phyloP scores from a whole-genome alignment of 2,888 invertebrate genomes.

The Calameuta idolon region DNA sequence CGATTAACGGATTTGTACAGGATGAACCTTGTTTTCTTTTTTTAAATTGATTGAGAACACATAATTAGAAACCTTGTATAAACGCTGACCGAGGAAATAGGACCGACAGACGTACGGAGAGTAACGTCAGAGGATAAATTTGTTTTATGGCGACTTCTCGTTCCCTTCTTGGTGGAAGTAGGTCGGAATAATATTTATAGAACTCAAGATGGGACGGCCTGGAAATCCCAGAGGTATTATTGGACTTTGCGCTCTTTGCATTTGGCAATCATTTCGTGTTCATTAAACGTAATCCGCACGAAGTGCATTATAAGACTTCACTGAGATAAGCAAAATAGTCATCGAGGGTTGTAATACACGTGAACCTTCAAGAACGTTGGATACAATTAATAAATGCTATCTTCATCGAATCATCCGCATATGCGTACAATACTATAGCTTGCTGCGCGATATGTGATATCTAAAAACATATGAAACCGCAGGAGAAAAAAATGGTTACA shows the following conservation, averaged over 20 bases:
- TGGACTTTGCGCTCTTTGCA: constrained; percentile 36
- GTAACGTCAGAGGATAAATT: constrained; percentile 42
- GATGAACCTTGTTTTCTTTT: neutral
- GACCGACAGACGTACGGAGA: neutral
- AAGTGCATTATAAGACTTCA: neutral
- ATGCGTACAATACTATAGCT: neutral
- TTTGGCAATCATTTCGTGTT: neutral
- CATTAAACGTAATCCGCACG: neutral
- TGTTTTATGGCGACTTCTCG: constrained; percentile 33
- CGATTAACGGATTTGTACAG: neutral
- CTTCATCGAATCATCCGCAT: neutral
- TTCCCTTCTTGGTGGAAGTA: constrained; percentile 43
- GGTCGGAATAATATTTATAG: constrained; percentile 62
- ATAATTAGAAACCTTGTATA: neutral
- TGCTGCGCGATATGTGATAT: neutral
- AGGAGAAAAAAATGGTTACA: neutral
- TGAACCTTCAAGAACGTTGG: neutral
- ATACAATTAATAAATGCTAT: neutral
- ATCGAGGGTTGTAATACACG: neutral
- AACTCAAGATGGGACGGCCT: constrained; percentile 45
- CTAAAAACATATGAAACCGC: neutral
- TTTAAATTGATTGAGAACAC: neutral
- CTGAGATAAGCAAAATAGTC: neutral
- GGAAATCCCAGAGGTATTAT: constrained; percentile 44
- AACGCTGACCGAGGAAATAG: neutral